Conservation (phyloP, 2,113 vertebrate genomes). For the Chroicocephalus ridibundus region DNA sequence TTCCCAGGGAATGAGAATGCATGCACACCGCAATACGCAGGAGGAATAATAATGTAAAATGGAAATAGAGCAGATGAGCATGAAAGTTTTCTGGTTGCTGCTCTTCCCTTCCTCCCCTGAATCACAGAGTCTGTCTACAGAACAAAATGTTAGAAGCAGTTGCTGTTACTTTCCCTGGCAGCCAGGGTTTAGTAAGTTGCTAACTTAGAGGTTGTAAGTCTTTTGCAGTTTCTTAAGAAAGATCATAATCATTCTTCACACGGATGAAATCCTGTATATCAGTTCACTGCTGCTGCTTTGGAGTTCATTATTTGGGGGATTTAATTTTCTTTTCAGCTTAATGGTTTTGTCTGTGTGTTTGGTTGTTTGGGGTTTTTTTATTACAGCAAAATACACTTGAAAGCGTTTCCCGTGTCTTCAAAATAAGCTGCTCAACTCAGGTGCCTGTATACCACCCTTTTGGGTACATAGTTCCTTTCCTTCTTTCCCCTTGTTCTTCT, state of each 20-base stretch:
- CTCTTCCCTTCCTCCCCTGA: neutral
- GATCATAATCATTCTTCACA: neutral
- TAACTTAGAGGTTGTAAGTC: neutral
- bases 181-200: neutral
- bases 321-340: neutral
- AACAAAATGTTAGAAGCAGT: neutral
- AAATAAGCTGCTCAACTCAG: neutral
- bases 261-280: neutral
- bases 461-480: neutral
- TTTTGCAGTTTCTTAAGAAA: neutral
- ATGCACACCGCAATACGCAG: neutral
- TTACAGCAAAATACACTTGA: neutral
- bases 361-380: neutral
- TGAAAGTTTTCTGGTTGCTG: neutral
- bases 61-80: neutral
- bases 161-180: conserved; percentile 1
- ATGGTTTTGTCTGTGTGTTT: neutral
- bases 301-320: neutral
- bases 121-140: neutral
- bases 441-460: neutral
- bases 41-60: conserved; percentile 28
- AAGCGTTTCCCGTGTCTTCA: neutral
- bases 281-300: neutral
- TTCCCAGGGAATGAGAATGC: neutral
- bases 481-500: neutral